Evolutionary conservation across 2,888 invertebrate genomes (phyloP), one percentile per base, ranked within the genome.

Genomic region (Adelphocoris suturalis): DNA sequence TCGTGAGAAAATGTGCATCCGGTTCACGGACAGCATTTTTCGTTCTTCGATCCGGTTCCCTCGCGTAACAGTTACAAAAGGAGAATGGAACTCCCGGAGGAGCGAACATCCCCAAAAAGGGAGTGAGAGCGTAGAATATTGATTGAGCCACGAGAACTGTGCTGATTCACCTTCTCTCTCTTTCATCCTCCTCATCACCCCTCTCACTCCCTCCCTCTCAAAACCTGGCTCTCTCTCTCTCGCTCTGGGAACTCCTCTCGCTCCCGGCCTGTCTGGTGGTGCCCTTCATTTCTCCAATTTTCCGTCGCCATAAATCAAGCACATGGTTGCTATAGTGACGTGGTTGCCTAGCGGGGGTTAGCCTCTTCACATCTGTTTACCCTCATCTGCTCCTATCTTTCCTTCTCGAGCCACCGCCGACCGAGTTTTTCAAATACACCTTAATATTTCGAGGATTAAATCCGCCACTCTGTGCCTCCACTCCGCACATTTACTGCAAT

Each of bases 261-360:
- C 89, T 88, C 88, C 61, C 88, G 57, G 89, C 82, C 89, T 84
- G 81, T 84, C 82, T 81, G 87, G 55, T 68, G 37, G 88, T 90
- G 90, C 90, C 90, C 90, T 90, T 90, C 90, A 90, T 90, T 90
- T 90, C 90, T 90, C 90, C 90, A 85, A 90, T 90, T 90, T 90
- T 90, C 90, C 90, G 86, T 90, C 90, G 90, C 90, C 85, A 86
- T 90, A 90, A 90, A 90, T 90, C 90, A 90, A 90, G 78, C 90
- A 76, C 90, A 90, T 78, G 86, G 90, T 90, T 90, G 85, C 90
- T 86, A 90, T 90, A 86, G 90, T 86, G 90, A 90, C 90, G 85
- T 75, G 68, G 78, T 52, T 57, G 86, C 80, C 78, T 47, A 55
- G 78, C 78, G 78, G 86, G 86, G 86, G 90, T 88, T 68, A 84